Evolutionary conservation across 35 echinoderm and acorn worm genomes (phyloP), one percentile per base, ranked within the genome.

Genomic region (Eucidaris tribuloides): DNA sequence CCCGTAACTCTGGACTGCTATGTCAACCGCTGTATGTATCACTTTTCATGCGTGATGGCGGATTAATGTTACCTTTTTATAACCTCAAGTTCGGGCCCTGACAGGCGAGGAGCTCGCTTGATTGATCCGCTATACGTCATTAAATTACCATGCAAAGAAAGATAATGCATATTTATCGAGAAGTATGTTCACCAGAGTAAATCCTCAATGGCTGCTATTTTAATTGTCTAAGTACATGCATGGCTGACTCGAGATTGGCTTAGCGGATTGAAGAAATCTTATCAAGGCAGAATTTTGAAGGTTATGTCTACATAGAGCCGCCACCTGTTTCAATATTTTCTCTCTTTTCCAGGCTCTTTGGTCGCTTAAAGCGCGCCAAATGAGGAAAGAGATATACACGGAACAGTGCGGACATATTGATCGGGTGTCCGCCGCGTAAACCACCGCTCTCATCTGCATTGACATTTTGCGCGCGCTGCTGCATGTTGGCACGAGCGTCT

Each of bases 311-410:
- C 68, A 74, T 74, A 74, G 35, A 22, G 18, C 68, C 68, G 68
- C 68, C 68, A 74, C 68, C 68, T 74, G 68, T 74, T 74, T 74
- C 68, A 74, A 74, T 74, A 74, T 74, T 74, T 74, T 74, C 68
- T 24, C 38, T 6, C 68, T 74, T 74, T 74, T 44, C 44, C 44
- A n/a, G 18, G 11, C 20, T 71, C 65, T 40, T 23, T 36, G 35
- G 5, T 41, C 41, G 33, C n/a, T n/a, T n/a, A n/a, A n/a, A n/a
- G n/a, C n/a, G 37, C 68, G 38, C 17, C 7, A 44, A 74, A 74
- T 74, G 68, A 74, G 37, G 68, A 40, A 74, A 74, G 36, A 74
- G 68, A 74, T 74, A 27, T 74, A 35, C 68, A 42, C 7, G 24
- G 36, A 22, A 7, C 24, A 43, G 68, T 74, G 68, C 34, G 38